These are phyloP conservation scores for Pseudomyrmex pallidus DNA, from an alignment of 1,140 invertebrate species.

Conservation along the genomic window DNA sequence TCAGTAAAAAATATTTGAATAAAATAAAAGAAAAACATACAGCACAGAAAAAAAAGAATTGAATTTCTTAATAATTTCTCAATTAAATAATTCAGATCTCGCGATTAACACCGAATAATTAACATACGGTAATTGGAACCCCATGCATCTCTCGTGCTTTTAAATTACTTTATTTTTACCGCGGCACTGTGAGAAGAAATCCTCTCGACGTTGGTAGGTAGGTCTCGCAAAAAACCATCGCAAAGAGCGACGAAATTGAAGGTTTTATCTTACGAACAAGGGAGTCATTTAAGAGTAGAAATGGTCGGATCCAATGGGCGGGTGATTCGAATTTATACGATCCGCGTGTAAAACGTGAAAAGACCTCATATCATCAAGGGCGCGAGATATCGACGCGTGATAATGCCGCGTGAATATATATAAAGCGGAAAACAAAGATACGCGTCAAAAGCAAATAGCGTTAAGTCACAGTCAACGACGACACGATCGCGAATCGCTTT, in stretches of 20 bases:
- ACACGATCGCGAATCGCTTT: too few relatives aligned
- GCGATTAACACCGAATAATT: neutral
- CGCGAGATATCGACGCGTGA: neutral
- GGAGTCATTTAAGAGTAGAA: neutral
- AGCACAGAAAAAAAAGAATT: neutral
- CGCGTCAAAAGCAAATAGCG: too few relatives aligned
- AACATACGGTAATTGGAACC: too few relatives aligned
- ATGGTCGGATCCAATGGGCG: neutral
- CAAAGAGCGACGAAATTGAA: neutral
- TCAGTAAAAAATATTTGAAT: too few relatives aligned
- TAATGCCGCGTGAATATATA: neutral
- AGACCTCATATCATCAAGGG: neutral
- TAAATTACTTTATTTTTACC: neutral
- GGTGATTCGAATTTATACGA: neutral
- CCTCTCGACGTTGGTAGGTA: neutral
- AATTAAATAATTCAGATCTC: neutral
- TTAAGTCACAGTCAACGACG: too few relatives aligned
- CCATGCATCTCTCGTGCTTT: neutral
- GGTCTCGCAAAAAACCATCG: neutral
- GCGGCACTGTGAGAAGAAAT: neutral
- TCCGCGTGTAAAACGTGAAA: neutral
- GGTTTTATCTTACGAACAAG: neutral
- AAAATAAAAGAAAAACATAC: neutral
- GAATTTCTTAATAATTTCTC: neutral
- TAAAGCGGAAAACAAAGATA: too few relatives aligned